Evolutionary conservation across 2,797 vertebrate species (phyloP).

Genomic region (Danio choprae): DNA sequence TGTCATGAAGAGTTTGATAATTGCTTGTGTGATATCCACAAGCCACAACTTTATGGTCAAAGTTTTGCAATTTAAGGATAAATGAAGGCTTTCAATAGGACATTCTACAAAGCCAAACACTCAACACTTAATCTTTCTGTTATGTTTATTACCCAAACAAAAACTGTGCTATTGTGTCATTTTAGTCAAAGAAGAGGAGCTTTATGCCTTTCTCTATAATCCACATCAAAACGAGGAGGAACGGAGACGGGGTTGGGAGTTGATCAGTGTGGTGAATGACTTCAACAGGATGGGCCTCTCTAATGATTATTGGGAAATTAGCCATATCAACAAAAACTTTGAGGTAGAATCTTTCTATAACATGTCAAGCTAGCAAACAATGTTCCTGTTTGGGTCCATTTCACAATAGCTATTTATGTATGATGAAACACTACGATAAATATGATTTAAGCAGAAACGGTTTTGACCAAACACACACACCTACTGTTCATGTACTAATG

Average conservation of each 20-base stretch:
- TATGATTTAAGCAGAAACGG: not conserved
- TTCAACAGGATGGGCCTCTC: conserved; percentile 82
- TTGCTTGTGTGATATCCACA: too few relatives aligned
- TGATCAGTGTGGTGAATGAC: conserved; percentile 74
- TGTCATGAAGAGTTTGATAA: too few relatives aligned
- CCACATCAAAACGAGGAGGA: conserved; percentile 76
- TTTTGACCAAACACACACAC: not conserved
- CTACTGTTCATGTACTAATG: not conserved
- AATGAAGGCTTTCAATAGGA: too few relatives aligned
- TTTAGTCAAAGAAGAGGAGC: conserved; percentile 77
- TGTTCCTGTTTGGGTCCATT: conserved; percentile 34
- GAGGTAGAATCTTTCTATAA: conserved; percentile 72
- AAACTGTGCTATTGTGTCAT: conserved; percentile 35
- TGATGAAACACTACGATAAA: not conserved
- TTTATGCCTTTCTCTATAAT: conserved; percentile 85
- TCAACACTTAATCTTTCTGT: not conserved
- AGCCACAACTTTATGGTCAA: too few relatives aligned
- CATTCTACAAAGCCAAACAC: too few relatives aligned
- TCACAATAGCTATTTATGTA: not conserved
- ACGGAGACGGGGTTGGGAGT: conserved; percentile 75
- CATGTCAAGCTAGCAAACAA: not conserved
- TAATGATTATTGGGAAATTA: conserved; percentile 78
- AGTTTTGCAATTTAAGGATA: too few relatives aligned
- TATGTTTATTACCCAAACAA: not conserved
- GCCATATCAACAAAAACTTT: conserved; percentile 78